Evolutionary conservation across 2,113 vertebrate genomes (phyloP), one percentile per base, ranked within the genome.

Genomic region (Tragelaphus strepsiceros): DNA sequence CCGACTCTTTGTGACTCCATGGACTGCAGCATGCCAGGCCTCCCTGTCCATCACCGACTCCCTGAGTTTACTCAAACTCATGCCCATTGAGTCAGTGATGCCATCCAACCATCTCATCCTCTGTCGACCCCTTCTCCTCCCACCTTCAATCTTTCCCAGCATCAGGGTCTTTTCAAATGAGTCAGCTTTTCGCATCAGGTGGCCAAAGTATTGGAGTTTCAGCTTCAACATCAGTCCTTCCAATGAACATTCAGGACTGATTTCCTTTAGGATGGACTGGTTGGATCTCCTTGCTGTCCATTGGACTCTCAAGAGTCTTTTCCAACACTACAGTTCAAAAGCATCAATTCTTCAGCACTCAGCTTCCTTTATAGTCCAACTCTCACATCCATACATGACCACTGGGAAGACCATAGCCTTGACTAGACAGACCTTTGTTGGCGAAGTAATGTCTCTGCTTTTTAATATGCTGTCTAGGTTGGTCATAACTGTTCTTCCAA

Each of bases 1-100:
- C n/a, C 0, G 2, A 71, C 19, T 35, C n/a, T 71, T 21, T 71
- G 67, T 0, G 1, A 71, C 67, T 5, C 64, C 67, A 39, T 39
- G 67, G 67, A 71, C n/a, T 71, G n/a, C n/a, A 71, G n/a, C n/a
- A 71, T 5, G 1, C 67, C 67, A 22, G 67, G 67, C n/a, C n/a
- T 71, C n/a, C 9, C 10, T 71, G 67, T 71, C n/a, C n/a, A 71
- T 71, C n/a, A 71, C n/a, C n/a, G 35, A 6, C 67, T 71, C 19
- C 19, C 67, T 19, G 67, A 71, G 67, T 71, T 71, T 39, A 71
- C 67, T 39, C n/a, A 71, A 6, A 71, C n/a, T 71, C 67, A 71
- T 39, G n/a, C 19, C 19, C n/a, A 39, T 39, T 39, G 19, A 22
- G n/a, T 71, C 10, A 11, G 64, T 71, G 19, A 71, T 71, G 19